Evolutionary conservation across 2,797 vertebrate species (phyloP).

Genomic region (Coregonus ussuriensis): DNA sequence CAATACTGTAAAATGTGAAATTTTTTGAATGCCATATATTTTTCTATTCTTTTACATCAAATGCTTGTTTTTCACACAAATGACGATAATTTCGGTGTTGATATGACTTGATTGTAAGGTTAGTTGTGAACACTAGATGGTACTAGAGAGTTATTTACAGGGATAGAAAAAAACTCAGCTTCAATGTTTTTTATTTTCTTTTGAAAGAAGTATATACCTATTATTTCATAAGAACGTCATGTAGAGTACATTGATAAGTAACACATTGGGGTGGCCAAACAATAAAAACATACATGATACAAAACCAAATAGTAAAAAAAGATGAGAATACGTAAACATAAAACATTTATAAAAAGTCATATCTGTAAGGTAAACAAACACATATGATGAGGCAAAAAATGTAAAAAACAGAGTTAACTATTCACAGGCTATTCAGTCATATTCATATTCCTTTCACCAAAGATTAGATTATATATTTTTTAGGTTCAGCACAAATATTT

Average conservation of each 20-base stretch:
- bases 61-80: neutral
- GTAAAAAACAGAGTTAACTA: neutral
- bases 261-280: neutral
- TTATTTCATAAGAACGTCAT: conserved; percentile 63
- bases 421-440: conserved; percentile 26
- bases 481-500: neutral
- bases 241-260: conserved; percentile 59
- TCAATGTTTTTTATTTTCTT: conserved; percentile 54
- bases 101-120: neutral
- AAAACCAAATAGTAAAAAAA: conserved; percentile 33
- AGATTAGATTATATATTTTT: conserved; percentile 23
- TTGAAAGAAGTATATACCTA: conserved; percentile 64
- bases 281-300: conserved; percentile 47
- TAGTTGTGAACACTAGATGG: conserved; percentile 20
- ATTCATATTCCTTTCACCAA: conserved; percentile 18
- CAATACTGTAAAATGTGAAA: neutral
- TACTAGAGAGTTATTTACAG: neutral
- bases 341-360: conserved; percentile 33
- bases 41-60: neutral
- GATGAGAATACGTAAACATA: conserved; percentile 20
- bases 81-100: conserved; percentile 29
- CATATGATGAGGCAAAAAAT: conserved; percentile 29
- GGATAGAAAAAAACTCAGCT: neutral
- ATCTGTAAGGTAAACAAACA: conserved; percentile 45
- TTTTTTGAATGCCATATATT: neutral